Percentiles rank a stretch among this genome's conserved stretches.
Conservation (phyloP, 2,797 vertebrate species). For the Syndactyla subalaris region DNA sequence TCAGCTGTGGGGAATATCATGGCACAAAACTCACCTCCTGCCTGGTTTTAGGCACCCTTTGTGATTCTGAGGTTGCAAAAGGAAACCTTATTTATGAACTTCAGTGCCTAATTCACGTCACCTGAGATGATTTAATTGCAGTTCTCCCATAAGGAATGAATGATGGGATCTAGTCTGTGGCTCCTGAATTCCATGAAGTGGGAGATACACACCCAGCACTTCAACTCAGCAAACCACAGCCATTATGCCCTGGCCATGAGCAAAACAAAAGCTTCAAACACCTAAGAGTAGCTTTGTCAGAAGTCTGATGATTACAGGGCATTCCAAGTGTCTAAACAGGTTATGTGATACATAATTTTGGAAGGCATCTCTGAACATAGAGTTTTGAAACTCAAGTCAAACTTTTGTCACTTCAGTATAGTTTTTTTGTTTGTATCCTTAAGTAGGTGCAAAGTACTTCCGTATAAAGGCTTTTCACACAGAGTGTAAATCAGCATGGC, state of each 20-base stretch:
- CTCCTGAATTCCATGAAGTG: not conserved
- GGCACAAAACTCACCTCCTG: not conserved
- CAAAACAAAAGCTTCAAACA: not conserved
- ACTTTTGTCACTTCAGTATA: not conserved
- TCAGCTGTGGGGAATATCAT: accelerated
- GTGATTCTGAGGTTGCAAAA: not conserved
- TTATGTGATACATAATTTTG: not conserved
- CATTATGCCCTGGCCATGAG: accelerated
- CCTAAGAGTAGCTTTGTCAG: not conserved
- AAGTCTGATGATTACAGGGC: not conserved
- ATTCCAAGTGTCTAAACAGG: not conserved
- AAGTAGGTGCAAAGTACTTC: not conserved
- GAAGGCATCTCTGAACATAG: not conserved
- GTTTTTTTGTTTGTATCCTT: not conserved
- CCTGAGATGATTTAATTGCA: not conserved
- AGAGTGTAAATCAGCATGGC: not conserved
- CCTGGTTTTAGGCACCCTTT: not conserved
- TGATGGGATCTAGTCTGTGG: not conserved
- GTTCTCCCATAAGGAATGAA: not conserved
- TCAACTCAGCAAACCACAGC: not conserved
- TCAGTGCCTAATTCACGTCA: not conserved
- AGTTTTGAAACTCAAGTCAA: not conserved
- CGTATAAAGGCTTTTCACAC: not conserved
- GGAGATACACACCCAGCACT: not conserved
- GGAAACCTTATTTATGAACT: not conserved